Conservation (phyloP, 2,113 vertebrate species). For the Lonchura striata region DNA sequence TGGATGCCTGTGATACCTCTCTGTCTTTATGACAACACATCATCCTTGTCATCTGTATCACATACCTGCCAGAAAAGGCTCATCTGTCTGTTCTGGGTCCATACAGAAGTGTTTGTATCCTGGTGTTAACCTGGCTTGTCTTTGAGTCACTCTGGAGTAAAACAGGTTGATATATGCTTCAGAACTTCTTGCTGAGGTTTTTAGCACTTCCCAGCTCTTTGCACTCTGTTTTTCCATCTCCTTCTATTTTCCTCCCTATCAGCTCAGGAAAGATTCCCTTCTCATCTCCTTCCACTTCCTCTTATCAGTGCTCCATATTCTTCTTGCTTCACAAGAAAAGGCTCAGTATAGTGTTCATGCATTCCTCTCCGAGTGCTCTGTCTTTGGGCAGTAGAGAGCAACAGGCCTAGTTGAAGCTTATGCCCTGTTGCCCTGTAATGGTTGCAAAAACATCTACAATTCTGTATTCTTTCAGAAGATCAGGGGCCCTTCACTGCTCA, state of each 20-base stretch:
- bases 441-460: not conserved
- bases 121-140: not conserved
- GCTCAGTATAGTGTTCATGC: not conserved
- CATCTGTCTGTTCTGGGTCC: not conserved
- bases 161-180: not conserved
- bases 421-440: rapidly evolving
- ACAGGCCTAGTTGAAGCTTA: not conserved
- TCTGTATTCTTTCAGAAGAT: not conserved
- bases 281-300: not conserved
- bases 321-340: not conserved
- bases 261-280: not conserved
- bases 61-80: not conserved
- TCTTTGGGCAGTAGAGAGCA: not conserved
- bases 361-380: not conserved
- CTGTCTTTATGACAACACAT: not conserved
- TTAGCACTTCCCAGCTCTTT: not conserved
- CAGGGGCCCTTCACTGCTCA: not conserved
- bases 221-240: not conserved
- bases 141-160: not conserved
- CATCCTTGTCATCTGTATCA: not conserved
- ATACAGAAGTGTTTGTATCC: not conserved
- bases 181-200: not conserved
- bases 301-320: not conserved
- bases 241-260: not conserved
- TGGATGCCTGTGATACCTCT: not conserved